These are phyloP conservation scores for Lycaon pictus DNA, from an alignment of 2,113 vertebrate genomes.

Conservation along the genomic window DNA sequence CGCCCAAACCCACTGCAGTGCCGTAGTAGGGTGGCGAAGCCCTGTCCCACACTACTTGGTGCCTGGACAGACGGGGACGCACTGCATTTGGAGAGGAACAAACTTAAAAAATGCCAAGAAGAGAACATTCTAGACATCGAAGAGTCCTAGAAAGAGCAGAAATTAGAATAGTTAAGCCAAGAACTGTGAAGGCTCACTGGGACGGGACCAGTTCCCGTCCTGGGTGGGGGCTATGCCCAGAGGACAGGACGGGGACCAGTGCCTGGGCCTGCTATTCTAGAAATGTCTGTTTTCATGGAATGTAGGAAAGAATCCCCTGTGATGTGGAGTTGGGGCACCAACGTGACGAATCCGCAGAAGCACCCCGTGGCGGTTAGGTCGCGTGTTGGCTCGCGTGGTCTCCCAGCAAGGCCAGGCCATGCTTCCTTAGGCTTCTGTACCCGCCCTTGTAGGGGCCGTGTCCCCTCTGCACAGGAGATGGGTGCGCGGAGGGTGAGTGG, in stretches of 20 bases:
- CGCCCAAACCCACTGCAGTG: no score
- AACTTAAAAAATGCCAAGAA: background rate
- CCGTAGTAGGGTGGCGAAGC: rapidly evolving
- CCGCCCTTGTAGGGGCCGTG: no score
- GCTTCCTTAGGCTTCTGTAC: rapidly evolving
- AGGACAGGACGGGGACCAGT: background rate
- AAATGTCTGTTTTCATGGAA: no score
- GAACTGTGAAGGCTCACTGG: background rate
- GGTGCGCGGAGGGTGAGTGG: rapidly evolving
- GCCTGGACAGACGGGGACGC: rapidly evolving
- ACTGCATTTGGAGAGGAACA: background rate
- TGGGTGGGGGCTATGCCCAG: background rate
- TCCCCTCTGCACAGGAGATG: rapidly evolving
- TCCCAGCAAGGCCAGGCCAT: rapidly evolving
- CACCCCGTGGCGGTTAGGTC: background rate
- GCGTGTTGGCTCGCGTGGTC: rapidly evolving
- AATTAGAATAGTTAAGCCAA: background rate
- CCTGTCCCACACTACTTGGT: rapidly evolving
- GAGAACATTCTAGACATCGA: background rate
- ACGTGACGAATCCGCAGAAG: rapidly evolving
- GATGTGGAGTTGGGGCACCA: background rate
- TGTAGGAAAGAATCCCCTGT: background rate
- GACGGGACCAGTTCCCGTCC: no score
- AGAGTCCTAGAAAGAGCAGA: background rate
- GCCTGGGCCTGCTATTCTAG: background rate